Base-by-base conservation (phyloP, 2,113 vertebrate species). In the Sula dactylatra region DNA sequence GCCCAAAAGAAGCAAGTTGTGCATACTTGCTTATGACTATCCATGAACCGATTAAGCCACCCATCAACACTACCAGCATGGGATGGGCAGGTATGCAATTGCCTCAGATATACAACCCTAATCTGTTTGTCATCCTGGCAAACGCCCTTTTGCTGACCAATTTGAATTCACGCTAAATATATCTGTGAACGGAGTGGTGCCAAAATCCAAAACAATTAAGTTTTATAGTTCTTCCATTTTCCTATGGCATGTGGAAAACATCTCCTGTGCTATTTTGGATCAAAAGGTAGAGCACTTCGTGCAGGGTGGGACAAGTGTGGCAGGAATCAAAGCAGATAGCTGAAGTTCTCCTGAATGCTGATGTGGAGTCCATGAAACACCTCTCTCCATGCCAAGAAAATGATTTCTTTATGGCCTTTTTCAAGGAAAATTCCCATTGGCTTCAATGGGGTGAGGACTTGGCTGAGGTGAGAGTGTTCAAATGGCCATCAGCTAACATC, bases 291-390 rank as follows among this genome's bases (percentile, higher is more conserved):
- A 92, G 36, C n/a, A 31, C 38, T 85, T 91, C 87, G 58, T 49
- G 58, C 55, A 87, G 91, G 89, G 94, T 3, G 78, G 91, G 94
- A 91, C 67, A 83, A 85, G 36, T 17, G 42, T 81, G 42, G 82
- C 84, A 93, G 45, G 54, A 95, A 92, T 91, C 94, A 77, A 95
- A 95, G 89, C 86, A 97, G 97, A 95, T 97, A 97, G 91, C 66
- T 87, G 78, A 95, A 93, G 89, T 89, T 93, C 95, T 89, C 81
- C 80, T 72, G 44, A 93, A 90, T 52, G 16, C 59, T 88, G 59
- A 74, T 78, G 88, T 16, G 36, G 20, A 92, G 65, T 47, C 86
- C 93, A 95, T 77, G 96, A 89, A 96, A 96, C 82, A 95, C 91
- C 71, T 95, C 78, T 86, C 58, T 47, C 65, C 16, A 34, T 26